phyloP scores from a whole-genome alignment of 2,888 invertebrate genomes.

The Leptopilina syphax region DNA sequence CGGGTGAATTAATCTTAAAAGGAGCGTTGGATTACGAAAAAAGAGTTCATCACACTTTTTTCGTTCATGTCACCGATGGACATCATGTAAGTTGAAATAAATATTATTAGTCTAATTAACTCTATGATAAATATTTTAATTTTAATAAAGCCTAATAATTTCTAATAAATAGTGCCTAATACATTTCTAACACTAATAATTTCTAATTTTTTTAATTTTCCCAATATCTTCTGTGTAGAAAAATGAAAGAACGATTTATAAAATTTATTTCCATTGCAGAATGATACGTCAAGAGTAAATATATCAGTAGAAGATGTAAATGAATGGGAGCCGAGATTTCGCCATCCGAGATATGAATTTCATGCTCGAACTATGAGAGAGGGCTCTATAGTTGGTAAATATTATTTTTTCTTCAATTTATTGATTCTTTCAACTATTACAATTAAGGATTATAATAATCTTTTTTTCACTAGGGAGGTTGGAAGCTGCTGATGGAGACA shows the following conservation, averaged over 20 bases:
- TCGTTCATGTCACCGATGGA: conserved; percentile 90
- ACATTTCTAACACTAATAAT: no score
- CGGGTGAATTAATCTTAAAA: conserved; percentile 88
- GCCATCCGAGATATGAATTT: conserved; percentile 92
- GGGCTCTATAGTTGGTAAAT: conserved; percentile 71
- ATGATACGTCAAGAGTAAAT: conserved; percentile 90
- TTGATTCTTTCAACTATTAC: not conserved
- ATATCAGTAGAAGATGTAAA: conserved; percentile 91
- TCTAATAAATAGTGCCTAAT: no score
- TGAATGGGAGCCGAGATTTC: conserved; percentile 95
- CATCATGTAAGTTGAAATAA: conserved; percentile 79
- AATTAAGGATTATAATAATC: no score
- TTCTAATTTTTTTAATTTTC: not conserved
- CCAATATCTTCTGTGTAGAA: no score
- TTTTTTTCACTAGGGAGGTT: conserved; percentile 80
- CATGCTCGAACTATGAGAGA: conserved; percentile 70
- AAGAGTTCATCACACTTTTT: conserved; percentile 84
- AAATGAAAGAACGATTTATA: no score
- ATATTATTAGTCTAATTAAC: conserved; percentile 7
- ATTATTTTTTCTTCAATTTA: not conserved
- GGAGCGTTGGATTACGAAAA: conserved; percentile 89
- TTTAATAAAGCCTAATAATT: not conserved
- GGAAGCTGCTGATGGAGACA: conserved; percentile 93
- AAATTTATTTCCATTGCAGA: conserved; percentile 78
- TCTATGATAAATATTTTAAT: not conserved